These are phyloP conservation scores for Zele albiditarsus DNA, from an alignment of 2,888 invertebrate species.

Conservation along the genomic window DNA sequence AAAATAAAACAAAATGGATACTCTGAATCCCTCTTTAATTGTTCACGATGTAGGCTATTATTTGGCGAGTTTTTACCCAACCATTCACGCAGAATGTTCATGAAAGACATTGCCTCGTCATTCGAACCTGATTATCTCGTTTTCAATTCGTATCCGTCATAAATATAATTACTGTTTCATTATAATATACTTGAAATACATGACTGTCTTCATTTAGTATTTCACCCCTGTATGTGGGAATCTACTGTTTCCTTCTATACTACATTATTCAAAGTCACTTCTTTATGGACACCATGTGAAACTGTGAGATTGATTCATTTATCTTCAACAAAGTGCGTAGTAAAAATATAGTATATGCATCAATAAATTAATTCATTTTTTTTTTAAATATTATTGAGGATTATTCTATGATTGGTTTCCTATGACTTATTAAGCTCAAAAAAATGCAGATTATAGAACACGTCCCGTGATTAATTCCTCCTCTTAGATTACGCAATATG, in stretches of 20 bases:
- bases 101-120: background rate
- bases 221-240: too few relatives aligned
- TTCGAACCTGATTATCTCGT: background rate
- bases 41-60: too few relatives aligned
- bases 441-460: conserved; percentile 23
- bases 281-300: conserved; percentile 11
- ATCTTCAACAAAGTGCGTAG: conserved; percentile 54
- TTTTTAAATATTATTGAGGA: background rate
- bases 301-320: conserved; percentile 28
- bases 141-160: too few relatives aligned
- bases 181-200: too few relatives aligned
- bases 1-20: too few relatives aligned
- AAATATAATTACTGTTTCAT: too few relatives aligned
- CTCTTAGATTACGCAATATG: too few relatives aligned
- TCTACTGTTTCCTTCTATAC: conserved; percentile 3
- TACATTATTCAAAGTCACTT: conserved; percentile 13
- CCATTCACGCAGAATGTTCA: too few relatives aligned
- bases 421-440: conserved; percentile 34
- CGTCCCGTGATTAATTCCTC: background rate
- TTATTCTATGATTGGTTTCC: background rate
- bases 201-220: too few relatives aligned
- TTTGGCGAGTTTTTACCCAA: too few relatives aligned
- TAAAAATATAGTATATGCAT: conserved; percentile 59
- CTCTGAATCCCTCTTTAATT: too few relatives aligned
- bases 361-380: background rate